Evolutionary conservation across 2,888 invertebrate species (phyloP).

Genomic region (Agrypnus murinus): DNA sequence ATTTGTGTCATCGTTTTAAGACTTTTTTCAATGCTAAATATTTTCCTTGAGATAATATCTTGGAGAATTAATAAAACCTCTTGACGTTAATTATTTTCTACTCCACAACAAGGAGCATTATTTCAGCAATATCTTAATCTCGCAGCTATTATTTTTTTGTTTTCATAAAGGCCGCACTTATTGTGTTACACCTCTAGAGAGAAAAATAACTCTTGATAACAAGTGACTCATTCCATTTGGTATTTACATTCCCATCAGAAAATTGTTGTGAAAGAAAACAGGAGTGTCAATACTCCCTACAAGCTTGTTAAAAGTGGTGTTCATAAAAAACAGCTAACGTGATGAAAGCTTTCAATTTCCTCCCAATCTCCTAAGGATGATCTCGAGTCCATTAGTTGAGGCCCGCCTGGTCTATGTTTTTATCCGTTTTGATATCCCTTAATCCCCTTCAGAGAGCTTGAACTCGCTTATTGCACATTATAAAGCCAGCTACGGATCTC

Average conservation of each 20-base stretch:
- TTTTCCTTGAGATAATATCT: too few species aligned
- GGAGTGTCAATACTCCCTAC: slow-evolving; percentile 28
- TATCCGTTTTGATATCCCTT: slow-evolving; percentile 39
- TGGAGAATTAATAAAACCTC: too few species aligned
- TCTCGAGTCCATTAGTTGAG: slow-evolving; percentile 39
- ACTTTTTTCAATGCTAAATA: too few species aligned
- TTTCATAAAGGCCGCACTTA: too few species aligned
- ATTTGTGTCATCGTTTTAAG: too few species aligned
- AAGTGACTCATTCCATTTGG: neutral
- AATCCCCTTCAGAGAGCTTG: slow-evolving; percentile 28
- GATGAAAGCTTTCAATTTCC: slow-evolving; percentile 44
- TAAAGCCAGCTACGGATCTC: slow-evolving; percentile 30
- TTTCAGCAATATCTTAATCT: too few species aligned
- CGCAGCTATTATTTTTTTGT: too few species aligned
- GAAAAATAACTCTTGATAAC: neutral
- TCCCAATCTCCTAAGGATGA: slow-evolving; percentile 37
- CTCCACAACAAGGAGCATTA: too few species aligned
- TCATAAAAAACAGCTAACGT: slow-evolving; percentile 35
- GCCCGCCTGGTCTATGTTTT: slow-evolving; percentile 33
- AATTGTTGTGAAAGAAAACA: slow-evolving; percentile 5
- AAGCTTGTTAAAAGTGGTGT: slow-evolving; percentile 25
- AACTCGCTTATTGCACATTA: slow-evolving; percentile 38
- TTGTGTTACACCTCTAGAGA: neutral
- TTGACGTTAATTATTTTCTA: too few species aligned
- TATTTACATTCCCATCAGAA: slow-evolving; percentile 16